Conservation (phyloP, 1,140 invertebrate genomes). For the Atta texana region DNA sequence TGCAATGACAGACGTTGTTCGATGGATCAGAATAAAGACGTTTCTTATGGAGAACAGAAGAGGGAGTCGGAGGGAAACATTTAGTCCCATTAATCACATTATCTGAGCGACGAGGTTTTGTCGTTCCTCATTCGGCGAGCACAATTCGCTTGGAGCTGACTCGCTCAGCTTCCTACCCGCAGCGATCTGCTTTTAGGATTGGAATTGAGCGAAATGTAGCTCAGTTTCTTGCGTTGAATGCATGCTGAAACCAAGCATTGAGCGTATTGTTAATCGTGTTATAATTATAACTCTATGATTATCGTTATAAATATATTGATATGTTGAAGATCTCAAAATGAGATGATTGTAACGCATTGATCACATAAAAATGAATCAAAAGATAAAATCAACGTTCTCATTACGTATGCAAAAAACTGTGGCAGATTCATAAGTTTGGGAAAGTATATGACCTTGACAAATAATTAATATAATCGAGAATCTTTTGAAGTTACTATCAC, state of each 20-base stretch:
- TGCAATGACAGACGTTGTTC: conserved; percentile 70
- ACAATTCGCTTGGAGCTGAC: conserved; percentile 17
- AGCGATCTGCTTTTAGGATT: conserved; percentile 59
- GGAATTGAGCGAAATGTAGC: conserved; percentile 15
- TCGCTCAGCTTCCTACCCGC: conserved; percentile 11
- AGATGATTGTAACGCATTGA: background rate
- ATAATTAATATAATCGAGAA: too few species aligned
- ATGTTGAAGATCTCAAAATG: background rate
- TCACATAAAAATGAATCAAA: too few species aligned
- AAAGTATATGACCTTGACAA: too few species aligned
- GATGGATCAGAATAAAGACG: conserved; percentile 68
- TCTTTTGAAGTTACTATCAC: too few species aligned
- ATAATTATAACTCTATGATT: background rate
- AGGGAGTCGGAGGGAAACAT: conserved; percentile 55
- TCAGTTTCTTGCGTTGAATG: conserved; percentile 44
- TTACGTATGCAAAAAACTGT: too few species aligned
- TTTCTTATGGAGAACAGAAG: conserved; percentile 66
- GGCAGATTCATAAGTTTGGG: too few species aligned
- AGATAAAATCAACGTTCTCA: too few species aligned
- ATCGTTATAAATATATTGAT: background rate
- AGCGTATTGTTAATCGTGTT: background rate
- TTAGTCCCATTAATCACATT: conserved; percentile 81
- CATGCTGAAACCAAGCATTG: background rate
- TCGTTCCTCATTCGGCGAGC: conserved; percentile 54
- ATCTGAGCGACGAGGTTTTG: conserved; percentile 73